Base-by-base conservation (phyloP, 1,140 invertebrate species). In the Diplogasteroides magnus region DNA sequence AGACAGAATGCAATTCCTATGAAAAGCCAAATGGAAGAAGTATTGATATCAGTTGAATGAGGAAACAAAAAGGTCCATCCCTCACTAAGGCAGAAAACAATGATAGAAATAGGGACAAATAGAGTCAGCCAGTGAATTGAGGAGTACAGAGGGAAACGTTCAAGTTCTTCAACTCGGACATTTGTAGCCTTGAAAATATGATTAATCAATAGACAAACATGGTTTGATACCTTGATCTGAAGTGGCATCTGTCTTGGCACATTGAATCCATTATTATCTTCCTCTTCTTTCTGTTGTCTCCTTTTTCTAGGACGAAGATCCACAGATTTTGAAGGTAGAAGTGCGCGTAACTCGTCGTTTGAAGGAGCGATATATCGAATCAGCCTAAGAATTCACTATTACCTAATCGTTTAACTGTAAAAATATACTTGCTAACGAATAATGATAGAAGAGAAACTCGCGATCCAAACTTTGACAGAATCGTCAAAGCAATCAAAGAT, bases 221-320 rank as follows among this genome's bases (percentile, higher is more conserved):
- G n/a, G n/a, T n/a, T n/a, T n/a, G n/a, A n/a, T n/a, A 62, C 23
- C 15, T 61, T 61, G 31, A 72, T 14, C 29, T 61, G 58, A 37
- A 72, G 62, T 31, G 65, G 65, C 13, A 58, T 57, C 14, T 71
- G 59, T 55, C 67, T 67, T 0, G 64, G 60, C 1, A 72, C 37
- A 2, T 71, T 71, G 70, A 72, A 72, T 27, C 70, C 70, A 25
- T 67, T 48, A 2, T 27, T 56, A 0, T 71, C 70, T 63, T 72
- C 70, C 15, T 72, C 65, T 64, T 72, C 70, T 57, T 64, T 69
- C 32, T 67, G 32, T 15, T 59, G 67, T 27, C 61, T 25, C 13
- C 66, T 31, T 25, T 72, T 58, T 59, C 61, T 58, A 14, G 59
- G 31, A 63, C 58, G 67, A 25, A 37, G 1, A 14, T 72, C 67